Evolutionary conservation across 2,888 invertebrate genomes (phyloP).

Genomic region (Drosophila leonis): DNA sequence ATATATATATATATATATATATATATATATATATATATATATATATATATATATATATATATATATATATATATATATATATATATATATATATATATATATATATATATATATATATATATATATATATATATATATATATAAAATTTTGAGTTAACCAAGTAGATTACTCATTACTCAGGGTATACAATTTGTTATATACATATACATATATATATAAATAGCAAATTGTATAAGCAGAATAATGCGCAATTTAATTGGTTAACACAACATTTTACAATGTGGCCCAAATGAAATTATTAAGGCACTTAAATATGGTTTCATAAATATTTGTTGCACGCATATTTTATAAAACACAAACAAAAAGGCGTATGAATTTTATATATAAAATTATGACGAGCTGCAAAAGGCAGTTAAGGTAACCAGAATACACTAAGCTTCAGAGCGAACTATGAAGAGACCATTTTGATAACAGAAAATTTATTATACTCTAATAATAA

Average conservation of each 20-base stretch:
- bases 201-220: no score
- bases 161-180: no score
- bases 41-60: no score
- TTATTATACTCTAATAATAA: background rate
- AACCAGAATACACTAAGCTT: constrained; percentile 14
- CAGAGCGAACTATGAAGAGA: background rate
- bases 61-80: no score
- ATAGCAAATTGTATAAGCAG: background rate
- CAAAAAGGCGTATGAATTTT: constrained; percentile 18
- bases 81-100: no score
- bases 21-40: no score
- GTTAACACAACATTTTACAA: background rate
- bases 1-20: no score
- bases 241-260: background rate
- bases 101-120: no score
- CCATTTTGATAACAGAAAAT: background rate
- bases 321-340: constrained; percentile 24
- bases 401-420: background rate
- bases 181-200: no score
- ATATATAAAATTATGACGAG: constrained; percentile 13
- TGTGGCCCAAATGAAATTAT: constrained; percentile 8
- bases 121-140: no score
- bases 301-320: constrained; percentile 2
- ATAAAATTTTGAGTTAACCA: no score
- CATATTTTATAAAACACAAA: constrained; percentile 9